Conservation (phyloP, 2,888 invertebrate genomes). For the Ochropleura plecta region DNA sequence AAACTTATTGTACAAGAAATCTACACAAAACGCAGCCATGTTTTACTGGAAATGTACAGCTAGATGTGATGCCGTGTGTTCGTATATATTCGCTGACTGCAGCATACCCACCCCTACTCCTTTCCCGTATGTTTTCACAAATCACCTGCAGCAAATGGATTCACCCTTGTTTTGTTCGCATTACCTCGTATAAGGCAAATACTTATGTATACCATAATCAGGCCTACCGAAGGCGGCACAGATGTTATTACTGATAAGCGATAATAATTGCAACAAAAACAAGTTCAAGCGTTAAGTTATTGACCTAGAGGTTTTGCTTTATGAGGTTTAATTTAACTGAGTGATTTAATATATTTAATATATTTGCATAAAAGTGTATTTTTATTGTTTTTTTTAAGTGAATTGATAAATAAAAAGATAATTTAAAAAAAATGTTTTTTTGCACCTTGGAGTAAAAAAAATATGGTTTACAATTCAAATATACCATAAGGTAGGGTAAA, state of each 20-base stretch:
- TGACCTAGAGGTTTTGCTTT: constrained; percentile 23
- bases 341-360: not conserved
- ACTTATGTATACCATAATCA: constrained; percentile 28
- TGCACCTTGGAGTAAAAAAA: too few relatives aligned
- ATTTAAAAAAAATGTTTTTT: too few relatives aligned
- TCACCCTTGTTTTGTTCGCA: constrained; percentile 51
- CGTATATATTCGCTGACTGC: not conserved
- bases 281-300: constrained; percentile 12
- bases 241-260: constrained; percentile 31
- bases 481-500: too few relatives aligned
- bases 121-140: constrained; percentile 24
- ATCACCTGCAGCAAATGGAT: constrained; percentile 52
- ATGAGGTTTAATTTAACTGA: not conserved
- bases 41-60: too few relatives aligned
- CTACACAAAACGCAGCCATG: too few relatives aligned
- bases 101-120: not conserved
- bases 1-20: too few relatives aligned
- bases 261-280: constrained; percentile 23
- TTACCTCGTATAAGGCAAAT: constrained; percentile 46
- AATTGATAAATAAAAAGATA: too few relatives aligned
- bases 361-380: not conserved
- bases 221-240: constrained; percentile 18
- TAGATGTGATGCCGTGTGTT: too few relatives aligned
- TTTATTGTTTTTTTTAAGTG: not conserved
- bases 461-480: too few relatives aligned